Evolutionary conservation across 1,140 invertebrate species (phyloP).

Genomic region (Cotesia typhae): DNA sequence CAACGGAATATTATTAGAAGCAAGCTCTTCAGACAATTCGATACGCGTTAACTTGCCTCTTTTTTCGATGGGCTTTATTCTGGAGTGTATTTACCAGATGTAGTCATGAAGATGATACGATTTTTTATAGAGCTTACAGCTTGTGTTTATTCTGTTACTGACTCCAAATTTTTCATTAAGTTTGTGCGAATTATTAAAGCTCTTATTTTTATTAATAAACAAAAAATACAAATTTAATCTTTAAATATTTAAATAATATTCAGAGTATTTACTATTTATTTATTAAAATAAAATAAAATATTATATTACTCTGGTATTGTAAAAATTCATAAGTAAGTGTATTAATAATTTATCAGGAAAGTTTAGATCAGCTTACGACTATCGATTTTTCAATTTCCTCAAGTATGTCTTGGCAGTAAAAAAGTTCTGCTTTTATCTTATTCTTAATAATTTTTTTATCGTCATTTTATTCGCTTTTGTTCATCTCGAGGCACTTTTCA

Average conservation of each 20-base stretch:
- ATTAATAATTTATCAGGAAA: too few relatives aligned
- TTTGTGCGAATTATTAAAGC: not conserved
- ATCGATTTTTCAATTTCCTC: not conserved
- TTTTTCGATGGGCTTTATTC: conserved; percentile 16
- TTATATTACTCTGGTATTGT: too few relatives aligned
- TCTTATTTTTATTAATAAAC: too few relatives aligned
- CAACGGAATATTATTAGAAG: conserved; percentile 44
- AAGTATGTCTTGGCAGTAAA: not conserved
- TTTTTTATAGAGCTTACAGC: not conserved
- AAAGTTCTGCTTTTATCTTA: not conserved
- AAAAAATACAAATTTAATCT: too few relatives aligned
- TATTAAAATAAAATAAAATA: too few relatives aligned
- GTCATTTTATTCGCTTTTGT: not conserved
- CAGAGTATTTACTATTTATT: too few relatives aligned
- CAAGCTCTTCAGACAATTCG: conserved; percentile 51
- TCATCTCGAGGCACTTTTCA: not conserved
- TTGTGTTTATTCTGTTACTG: not conserved
- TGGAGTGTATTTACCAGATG: not conserved
- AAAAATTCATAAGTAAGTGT: too few relatives aligned
- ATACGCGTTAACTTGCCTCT: conserved; percentile 47
- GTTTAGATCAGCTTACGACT: not conserved
- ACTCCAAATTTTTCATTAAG: not conserved
- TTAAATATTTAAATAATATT: too few relatives aligned
- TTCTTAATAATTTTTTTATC: not conserved
- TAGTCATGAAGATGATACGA: conserved; percentile 22